These are phyloP conservation scores for Stichopus chloronotus DNA, from an alignment of 35 echinoderm and acorn worm species.

Conservation along the genomic window DNA sequence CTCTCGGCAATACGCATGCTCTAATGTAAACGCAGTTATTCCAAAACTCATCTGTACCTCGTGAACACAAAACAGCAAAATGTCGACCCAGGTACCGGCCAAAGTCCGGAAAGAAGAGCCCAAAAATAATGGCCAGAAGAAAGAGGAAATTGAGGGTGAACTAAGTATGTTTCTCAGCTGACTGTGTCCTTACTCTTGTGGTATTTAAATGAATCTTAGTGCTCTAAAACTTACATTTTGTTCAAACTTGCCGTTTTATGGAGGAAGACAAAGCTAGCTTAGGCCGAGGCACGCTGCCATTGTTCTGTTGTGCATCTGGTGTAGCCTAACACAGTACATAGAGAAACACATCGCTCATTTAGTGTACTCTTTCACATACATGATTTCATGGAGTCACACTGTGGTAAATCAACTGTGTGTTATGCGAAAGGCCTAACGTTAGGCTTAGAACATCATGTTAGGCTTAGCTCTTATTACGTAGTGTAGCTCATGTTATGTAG, in stretches of 20 bases:
- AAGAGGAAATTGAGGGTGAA: constrained; percentile 69
- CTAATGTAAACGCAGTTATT: constrained; percentile 49
- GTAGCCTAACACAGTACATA: neutral
- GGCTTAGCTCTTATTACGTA: too few species aligned
- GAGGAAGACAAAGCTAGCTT: constrained; percentile 55
- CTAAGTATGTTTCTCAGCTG: constrained; percentile 23
- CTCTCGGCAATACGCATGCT: constrained; percentile 9
- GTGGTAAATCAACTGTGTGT: too few species aligned
- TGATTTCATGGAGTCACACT: too few species aligned
- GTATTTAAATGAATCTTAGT: neutral
- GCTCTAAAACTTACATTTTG: constrained; percentile 20
- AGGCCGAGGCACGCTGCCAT: constrained; percentile 41
- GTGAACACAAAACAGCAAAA: constrained; percentile 87
- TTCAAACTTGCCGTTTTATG: constrained; percentile 20
- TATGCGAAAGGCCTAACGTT: too few species aligned
- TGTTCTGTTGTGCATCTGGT: neutral
- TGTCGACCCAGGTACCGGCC: constrained; percentile 91
- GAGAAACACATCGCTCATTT: neutral
- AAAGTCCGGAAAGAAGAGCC: constrained; percentile 98
- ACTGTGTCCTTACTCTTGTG: neutral
- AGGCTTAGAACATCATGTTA: too few species aligned
- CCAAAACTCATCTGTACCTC: constrained; percentile 55
- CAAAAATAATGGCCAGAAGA: constrained; percentile 97
- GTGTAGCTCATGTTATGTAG: too few species aligned
- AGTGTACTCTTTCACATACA: too few species aligned